Conservation (phyloP, 2,888 invertebrate genomes). For the Ctena decussata region DNA sequence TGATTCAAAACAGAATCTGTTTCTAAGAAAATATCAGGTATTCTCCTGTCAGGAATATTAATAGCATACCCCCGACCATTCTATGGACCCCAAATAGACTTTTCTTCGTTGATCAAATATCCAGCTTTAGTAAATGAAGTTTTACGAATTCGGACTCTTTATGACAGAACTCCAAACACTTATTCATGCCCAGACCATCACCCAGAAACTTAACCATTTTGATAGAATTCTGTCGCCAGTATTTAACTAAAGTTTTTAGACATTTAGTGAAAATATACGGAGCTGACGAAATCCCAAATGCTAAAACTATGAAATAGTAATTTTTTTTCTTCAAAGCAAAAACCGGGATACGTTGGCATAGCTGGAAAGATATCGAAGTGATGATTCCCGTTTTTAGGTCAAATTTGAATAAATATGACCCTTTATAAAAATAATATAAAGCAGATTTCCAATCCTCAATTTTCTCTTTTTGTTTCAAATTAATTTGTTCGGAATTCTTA, state of each 20-base stretch:
- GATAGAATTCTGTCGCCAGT: slow-evolving; percentile 34
- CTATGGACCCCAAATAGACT: neutral
- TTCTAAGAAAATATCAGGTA: neutral
- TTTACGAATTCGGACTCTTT: slow-evolving; percentile 14
- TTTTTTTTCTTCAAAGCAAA: slow-evolving; percentile 39
- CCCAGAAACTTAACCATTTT: slow-evolving; percentile 45
- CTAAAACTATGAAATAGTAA: slow-evolving; percentile 32
- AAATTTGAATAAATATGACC: slow-evolving; percentile 39
- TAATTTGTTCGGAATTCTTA: slow-evolving; percentile 20
- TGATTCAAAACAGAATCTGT: neutral
- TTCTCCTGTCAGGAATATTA: slow-evolving; percentile 18
- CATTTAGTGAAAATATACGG: slow-evolving; percentile 37
- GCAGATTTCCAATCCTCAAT: slow-evolving; percentile 58
- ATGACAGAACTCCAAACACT: neutral
- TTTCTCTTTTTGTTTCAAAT: slow-evolving; percentile 40
- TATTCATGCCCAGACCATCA: slow-evolving; percentile 33
- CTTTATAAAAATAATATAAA: slow-evolving; percentile 36
- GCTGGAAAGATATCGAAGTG: slow-evolving; percentile 25
- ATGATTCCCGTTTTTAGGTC: slow-evolving; percentile 44
- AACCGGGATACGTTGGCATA: slow-evolving; percentile 25
- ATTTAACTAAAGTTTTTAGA: slow-evolving; percentile 47
- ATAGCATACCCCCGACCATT: slow-evolving; percentile 6
- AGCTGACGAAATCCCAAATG: slow-evolving; percentile 37
- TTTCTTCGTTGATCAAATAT: neutral
- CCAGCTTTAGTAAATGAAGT: neutral